phyloP scores from a whole-genome alignment of 2,113 vertebrate genomes.

The Galemys pyrenaicus region DNA sequence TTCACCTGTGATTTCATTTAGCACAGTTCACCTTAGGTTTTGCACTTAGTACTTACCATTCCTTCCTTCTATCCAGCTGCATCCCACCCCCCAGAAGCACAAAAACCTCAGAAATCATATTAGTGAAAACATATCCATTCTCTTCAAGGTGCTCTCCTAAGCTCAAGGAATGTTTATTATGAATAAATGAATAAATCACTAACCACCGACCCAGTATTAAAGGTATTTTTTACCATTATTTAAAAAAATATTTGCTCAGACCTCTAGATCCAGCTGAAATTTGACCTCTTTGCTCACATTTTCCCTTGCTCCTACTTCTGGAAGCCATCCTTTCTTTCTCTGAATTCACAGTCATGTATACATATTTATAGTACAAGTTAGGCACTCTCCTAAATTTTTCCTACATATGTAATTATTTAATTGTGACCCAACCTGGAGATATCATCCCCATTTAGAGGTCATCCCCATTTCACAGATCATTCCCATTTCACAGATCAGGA shows the following conservation, averaged over 20 bases:
- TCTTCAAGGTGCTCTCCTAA: not conserved
- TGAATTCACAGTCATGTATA: not conserved
- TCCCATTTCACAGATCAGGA: not conserved
- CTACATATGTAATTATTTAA: not conserved
- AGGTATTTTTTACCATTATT: not conserved
- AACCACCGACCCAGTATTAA: not conserved
- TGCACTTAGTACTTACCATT: not conserved
- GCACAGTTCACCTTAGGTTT: not conserved
- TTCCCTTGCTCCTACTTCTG: not conserved
- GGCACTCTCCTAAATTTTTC: not conserved
- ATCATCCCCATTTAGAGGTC: not conserved
- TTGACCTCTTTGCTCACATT: not conserved
- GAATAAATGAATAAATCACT: not conserved
- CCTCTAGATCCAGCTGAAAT: not conserved
- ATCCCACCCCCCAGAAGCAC: not conserved
- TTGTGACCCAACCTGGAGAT: not conserved
- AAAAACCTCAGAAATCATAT: not conserved
- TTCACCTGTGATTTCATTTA: not conserved
- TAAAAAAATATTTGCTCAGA: constrained; percentile 24
- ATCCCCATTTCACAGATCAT: not conserved
- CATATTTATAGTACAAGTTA: not conserved
- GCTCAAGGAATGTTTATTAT: not conserved
- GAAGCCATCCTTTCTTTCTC: not conserved
- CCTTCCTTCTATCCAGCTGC: not conserved
- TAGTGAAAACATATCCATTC: not conserved